Base-by-base conservation (phyloP, 2,113 vertebrate genomes). In the Laticauda laticaudata region DNA sequence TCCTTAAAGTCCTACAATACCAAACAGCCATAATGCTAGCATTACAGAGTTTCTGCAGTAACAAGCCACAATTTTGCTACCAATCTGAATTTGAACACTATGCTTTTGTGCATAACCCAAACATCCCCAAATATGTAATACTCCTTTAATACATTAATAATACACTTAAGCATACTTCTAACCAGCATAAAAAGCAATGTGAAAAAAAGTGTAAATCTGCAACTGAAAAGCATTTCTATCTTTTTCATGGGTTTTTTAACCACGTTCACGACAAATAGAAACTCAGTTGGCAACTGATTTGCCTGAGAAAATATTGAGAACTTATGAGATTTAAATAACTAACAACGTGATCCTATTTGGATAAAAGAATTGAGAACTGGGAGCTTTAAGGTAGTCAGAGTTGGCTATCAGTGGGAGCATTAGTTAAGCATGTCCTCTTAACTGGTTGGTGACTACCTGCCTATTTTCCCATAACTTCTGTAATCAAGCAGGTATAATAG, bases 401-500 rank as follows among this genome's bases (percentile, higher is more conserved):
- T 29, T 91, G 55, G 75, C 59, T 89, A 91, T 89, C 54, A 91
- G 53, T 55, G 59, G 64, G 64, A 53, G 86, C 64, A 85, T 81
- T 59, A 91, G 90, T 53, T 54, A 89, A 55, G 34, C 34, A 29
- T 90, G 23, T 88, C 87, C 34, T 69, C 91, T 23, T 92, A 93
- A 54, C 64, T 81, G 93, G 56, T 48, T 87, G 69, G 34, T 69
- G 93, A 87, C 56, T 56, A 57, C 87, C 90, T 93, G 24, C 59
- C 57, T 91, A 86, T 87, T 86, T 51, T 87, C 56, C 93, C 56
- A 39, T 75, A 39, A 24, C 45, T 54, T 92, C 48, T 94, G 93
- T 93, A 92, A 93, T 39, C 89, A 90, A 91, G 91, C 26, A 64
- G 93, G 81, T 81, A 55, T 90, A 87, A 18, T 90, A 90, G 91